phyloP scores from a whole-genome alignment of 1,140 invertebrate genomes.

The Micrasema minimum region DNA sequence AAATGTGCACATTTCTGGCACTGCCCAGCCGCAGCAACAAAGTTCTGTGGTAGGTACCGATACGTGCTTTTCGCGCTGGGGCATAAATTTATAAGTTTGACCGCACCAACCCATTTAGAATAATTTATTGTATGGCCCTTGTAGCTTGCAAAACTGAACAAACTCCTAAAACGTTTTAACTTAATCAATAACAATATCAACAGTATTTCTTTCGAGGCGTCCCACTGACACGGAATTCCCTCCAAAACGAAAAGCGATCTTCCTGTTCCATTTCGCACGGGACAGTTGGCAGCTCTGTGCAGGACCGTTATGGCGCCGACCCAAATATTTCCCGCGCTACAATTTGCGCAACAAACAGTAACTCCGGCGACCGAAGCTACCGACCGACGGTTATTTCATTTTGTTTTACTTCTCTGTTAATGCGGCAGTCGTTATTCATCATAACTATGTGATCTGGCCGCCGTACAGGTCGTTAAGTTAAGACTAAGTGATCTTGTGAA shows the following conservation, averaged over 20 bases:
- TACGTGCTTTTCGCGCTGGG: no score
- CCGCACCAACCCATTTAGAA: no score
- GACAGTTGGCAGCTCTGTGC: slow-evolving; percentile 16
- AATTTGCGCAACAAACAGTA: slow-evolving; percentile 2
- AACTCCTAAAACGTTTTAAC: no score
- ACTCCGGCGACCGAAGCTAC: not conserved
- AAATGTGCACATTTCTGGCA: no score
- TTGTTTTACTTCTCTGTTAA: not conserved
- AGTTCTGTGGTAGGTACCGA: no score
- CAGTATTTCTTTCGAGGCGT: not conserved
- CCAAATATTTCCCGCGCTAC: not conserved
- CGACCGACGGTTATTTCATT: not conserved
- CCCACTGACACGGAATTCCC: slow-evolving; percentile 37
- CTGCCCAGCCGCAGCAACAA: no score
- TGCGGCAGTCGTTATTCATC: not conserved
- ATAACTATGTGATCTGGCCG: not conserved
- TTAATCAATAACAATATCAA: no score
- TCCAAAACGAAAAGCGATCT: slow-evolving; percentile 21
- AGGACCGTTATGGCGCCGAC: slow-evolving; percentile 18
- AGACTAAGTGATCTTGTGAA: not conserved
- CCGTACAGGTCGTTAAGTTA: not conserved
- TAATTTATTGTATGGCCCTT: no score
- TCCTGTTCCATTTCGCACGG: slow-evolving; percentile 29
- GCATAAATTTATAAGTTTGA: no score
- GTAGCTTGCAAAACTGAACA: no score